phyloP scores from a whole-genome alignment of 2,888 invertebrate species.

The Leucoma salicis region DNA sequence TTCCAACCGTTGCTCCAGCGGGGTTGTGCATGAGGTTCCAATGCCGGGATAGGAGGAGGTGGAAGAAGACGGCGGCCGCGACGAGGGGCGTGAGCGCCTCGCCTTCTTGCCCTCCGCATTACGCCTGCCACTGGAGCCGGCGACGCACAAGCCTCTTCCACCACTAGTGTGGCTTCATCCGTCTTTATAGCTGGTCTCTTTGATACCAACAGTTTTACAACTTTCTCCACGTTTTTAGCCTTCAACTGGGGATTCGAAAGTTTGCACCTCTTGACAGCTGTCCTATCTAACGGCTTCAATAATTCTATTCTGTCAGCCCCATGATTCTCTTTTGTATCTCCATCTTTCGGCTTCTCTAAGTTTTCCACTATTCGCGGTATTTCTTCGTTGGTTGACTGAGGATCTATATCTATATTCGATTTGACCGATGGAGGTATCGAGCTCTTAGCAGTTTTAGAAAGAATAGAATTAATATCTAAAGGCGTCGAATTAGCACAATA shows the following conservation, averaged over 20 bases:
- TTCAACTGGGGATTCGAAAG: conserved; percentile 55
- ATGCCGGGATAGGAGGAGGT: conserved; percentile 27
- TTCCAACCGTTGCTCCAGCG: conserved; percentile 96
- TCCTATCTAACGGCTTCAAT: conserved; percentile 17
- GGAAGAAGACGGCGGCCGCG: conserved; percentile 37
- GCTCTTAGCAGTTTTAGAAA: conserved; percentile 18
- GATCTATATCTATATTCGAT: conserved; percentile 19
- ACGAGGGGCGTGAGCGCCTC: conserved; percentile 37
- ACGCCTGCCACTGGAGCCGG: conserved; percentile 35
- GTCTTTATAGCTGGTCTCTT: conserved; percentile 70
- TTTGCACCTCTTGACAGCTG: conserved; percentile 52
- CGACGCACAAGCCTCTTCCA: conserved; percentile 63
- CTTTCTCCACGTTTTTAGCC: conserved; percentile 67
- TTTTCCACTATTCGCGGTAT: neutral
- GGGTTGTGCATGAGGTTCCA: conserved; percentile 53
- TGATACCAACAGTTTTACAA: conserved; percentile 67
- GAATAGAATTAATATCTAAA: conserved; percentile 4
- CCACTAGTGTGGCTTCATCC: conserved; percentile 62
- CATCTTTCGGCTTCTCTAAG: conserved; percentile 20
- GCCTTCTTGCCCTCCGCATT: conserved; percentile 32
- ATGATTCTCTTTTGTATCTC: conserved; percentile 20
- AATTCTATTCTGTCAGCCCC: conserved; percentile 19
- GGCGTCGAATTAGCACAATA: conserved; percentile 11
- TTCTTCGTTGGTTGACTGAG: conserved; percentile 16
- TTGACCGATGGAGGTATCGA: conserved; percentile 7